Evolutionary conservation across 2,797 vertebrate genomes (phyloP).

Genomic region (Bradypodion pumilum): DNA sequence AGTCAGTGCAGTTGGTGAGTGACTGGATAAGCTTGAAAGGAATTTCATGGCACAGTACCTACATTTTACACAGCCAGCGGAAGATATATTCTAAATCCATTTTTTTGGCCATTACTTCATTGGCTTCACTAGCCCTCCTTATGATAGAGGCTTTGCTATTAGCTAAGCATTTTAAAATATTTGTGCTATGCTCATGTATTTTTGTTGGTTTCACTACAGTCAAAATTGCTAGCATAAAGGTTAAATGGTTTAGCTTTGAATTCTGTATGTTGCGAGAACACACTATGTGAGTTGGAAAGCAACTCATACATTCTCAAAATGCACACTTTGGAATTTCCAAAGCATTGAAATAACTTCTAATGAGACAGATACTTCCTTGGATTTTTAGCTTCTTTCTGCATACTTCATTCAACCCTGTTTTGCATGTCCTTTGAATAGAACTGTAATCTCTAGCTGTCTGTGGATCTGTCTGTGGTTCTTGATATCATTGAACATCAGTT

Average conservation of each 20-base stretch:
- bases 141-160: not conserved
- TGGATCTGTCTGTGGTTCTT: slow-evolving; percentile 48
- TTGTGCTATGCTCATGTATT: not conserved
- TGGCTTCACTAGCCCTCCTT: not conserved
- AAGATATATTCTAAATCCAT: not conserved
- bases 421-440: slow-evolving; percentile 40
- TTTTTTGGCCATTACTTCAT: not conserved
- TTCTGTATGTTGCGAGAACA: not conserved
- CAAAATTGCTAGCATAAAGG: not conserved
- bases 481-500: slow-evolving; percentile 39
- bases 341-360: not conserved
- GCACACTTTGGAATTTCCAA: not conserved
- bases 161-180: not conserved
- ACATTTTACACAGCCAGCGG: not conserved
- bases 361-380: slow-evolving; percentile 30
- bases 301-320: not conserved
- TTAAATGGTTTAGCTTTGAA: not conserved
- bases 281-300: not conserved
- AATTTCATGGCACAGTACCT: no score
- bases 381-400: slow-evolving; percentile 15
- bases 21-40: no score
- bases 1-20: no score
- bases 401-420: slow-evolving; percentile 19
- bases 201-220: not conserved
- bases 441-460: slow-evolving; percentile 57